Evolutionary conservation across 1,140 invertebrate genomes (phyloP).

Genomic region (Drosophila sp.): DNA sequence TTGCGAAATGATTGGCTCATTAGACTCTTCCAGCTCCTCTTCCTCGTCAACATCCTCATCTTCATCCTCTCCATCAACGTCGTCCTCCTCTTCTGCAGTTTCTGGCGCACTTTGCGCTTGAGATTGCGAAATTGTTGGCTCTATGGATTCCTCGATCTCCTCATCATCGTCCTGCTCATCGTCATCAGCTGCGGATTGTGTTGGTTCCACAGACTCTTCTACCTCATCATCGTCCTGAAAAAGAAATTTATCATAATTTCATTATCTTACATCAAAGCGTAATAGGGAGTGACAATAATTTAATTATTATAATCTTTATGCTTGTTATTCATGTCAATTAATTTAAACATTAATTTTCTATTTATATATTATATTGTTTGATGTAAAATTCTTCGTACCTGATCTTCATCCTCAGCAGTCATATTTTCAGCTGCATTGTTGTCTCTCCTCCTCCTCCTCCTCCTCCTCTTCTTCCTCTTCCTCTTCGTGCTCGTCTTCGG

Average conservation of each 20-base stretch:
- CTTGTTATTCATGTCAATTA: no score
- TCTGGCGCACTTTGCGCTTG: conserved; percentile 31
- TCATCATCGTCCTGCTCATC: conserved; percentile 60
- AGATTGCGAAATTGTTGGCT: conserved; percentile 38
- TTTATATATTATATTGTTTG: no score
- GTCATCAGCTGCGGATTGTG: conserved; percentile 32
- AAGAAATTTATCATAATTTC: no score
- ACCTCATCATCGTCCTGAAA: conserved; percentile 33
- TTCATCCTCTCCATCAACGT: conserved; percentile 55
- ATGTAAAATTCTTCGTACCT: conserved; percentile 19
- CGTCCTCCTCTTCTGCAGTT: conserved; percentile 46
- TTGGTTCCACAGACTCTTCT: conserved; percentile 40
- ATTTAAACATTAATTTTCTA: no score
- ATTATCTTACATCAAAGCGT: no score
- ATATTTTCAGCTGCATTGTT: conserved; percentile 84
- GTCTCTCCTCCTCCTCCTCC: conserved; percentile 67
- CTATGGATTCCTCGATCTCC: conserved; percentile 52
- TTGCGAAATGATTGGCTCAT: conserved; percentile 38
- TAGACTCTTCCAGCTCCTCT: conserved; percentile 47
- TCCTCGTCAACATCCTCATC: conserved; percentile 37
- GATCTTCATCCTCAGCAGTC: conserved; percentile 69
- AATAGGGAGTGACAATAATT: no score
- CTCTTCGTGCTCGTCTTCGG: conserved; percentile 51
- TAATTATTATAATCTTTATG: no score
- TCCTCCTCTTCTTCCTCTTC: conserved; percentile 77